These are phyloP conservation scores for Tanypteryx hageni DNA, from an alignment of 2,888 invertebrate genomes.

Conservation along the genomic window DNA sequence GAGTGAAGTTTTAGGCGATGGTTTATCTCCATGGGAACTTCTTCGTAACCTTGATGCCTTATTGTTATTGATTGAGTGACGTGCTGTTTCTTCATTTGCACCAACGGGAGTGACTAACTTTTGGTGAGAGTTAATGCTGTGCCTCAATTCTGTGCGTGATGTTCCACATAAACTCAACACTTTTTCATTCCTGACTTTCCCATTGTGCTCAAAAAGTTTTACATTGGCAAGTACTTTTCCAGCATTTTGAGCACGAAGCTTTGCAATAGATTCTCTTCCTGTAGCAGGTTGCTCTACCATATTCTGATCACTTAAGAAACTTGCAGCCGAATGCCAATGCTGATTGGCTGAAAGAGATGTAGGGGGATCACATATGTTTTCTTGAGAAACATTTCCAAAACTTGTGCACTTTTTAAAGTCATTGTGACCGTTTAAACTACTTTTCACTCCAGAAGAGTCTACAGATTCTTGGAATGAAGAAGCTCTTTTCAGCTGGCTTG, in stretches of 20 bases:
- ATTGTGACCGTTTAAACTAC: background rate
- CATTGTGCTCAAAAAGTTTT: conserved; percentile 81
- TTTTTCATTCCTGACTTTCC: background rate
- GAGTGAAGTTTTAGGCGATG: background rate
- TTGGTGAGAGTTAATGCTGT: background rate
- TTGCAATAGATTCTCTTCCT: conserved; percentile 85
- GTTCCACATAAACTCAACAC: background rate
- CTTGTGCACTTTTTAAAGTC: conserved; percentile 66
- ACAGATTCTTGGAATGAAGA: conserved; percentile 67
- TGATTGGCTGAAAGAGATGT: conserved; percentile 68
- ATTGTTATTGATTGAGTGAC: background rate
- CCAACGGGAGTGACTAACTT: background rate
- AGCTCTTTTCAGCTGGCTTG: conserved; percentile 68
- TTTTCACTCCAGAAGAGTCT: conserved; percentile 68
- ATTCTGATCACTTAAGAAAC: conserved; percentile 75
- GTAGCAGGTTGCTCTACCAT: conserved; percentile 74
- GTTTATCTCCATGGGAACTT: conserved; percentile 2
- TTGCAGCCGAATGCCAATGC: conserved; percentile 78
- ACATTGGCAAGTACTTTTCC: conserved; percentile 90
- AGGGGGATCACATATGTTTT: conserved; percentile 26
- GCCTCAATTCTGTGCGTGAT: background rate
- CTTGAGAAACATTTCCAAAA: conserved; percentile 58
- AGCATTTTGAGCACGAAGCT: conserved; percentile 84
- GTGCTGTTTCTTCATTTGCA: background rate
- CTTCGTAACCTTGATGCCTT: background rate